Evolutionary conservation across 1,140 invertebrate species (phyloP).

Genomic region (Drosophila mayri): DNA sequence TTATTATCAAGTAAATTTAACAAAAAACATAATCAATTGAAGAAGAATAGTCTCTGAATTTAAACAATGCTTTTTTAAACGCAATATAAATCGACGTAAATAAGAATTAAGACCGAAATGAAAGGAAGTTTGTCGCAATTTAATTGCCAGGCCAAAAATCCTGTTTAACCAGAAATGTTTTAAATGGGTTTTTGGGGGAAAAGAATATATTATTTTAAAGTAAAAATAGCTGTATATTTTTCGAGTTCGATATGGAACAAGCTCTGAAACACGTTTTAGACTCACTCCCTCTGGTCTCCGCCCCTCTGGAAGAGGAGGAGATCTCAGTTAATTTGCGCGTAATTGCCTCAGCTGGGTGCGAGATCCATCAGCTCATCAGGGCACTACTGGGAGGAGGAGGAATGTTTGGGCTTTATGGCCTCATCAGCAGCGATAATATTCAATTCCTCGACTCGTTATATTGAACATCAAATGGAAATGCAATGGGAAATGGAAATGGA

Average conservation of each 20-base stretch:
- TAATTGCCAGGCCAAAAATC: constrained; percentile 1
- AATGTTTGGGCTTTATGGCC: constrained; percentile 56
- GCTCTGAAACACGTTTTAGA: constrained; percentile 41
- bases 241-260: constrained; percentile 5
- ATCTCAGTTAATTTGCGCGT: constrained; percentile 43
- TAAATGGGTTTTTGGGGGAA: constrained; percentile 6
- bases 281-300: background rate
- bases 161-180: constrained; percentile 21
- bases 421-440: constrained; percentile 63
- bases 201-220: constrained; percentile 6
- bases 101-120: constrained; percentile 4
- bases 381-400: background rate
- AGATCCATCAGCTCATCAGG: constrained; percentile 25
- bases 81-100: background rate
- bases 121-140: constrained; percentile 10
- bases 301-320: background rate
- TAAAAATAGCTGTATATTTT: constrained; percentile 9
- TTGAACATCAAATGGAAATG: constrained; percentile 31
- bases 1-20: background rate
- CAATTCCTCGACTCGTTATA: constrained; percentile 28
- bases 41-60: too few species aligned
- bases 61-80: background rate
- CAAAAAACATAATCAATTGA: background rate
- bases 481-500: constrained; percentile 11
- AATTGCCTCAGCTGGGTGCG: constrained; percentile 16